Evolutionary conservation across 2,113 vertebrate genomes (phyloP), one percentile per base, ranked within the genome.

Genomic region (Tiliqua scincoides): DNA sequence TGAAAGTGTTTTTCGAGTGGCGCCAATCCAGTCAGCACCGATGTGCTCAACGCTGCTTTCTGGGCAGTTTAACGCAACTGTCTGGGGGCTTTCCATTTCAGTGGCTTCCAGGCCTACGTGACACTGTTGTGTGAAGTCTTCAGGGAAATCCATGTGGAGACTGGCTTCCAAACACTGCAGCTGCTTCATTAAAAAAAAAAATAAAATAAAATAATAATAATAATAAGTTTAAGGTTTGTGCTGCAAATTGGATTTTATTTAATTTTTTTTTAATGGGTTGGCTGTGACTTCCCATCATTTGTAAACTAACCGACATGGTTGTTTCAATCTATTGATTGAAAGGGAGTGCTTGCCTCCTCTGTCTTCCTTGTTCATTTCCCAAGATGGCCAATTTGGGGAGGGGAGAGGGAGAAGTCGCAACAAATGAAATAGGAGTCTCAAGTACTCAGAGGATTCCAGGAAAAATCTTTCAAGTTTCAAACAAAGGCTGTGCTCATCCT

Each of bases 401-500:
- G 32, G 18, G 43, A 73, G 21, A 71, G 17, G 37, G 52, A 74
- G 25, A 65, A 74, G 18, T 79, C 67, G 76, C 77, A 65, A n/a
- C 23, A 83, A 32, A 35, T 89, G 72, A 30, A 21, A 76, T 3
- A 79, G 57, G 35, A 4, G 4, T 76, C 71, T 77, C 75, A n/a
- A 85, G 2, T 74, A 74, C 23, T 32, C 85, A 91, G 73, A 14
- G 17, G 84, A 84, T 82, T 12, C 1, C 11, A 23, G 6, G 20
- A 35, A 21, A 80, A 82, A 48, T 15, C 77, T 0, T 84, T 21
- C 11, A 85, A 70, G 11, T 65, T 82, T 89, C n/a, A 48, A 35
- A 43, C 27, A 68, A 89, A 86, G 86, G 70, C 18, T 87, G 1
- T 25, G n/a, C 62, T 74, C 84, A 79, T 59, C 72, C 35, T 75